Conservation (phyloP, 2,113 vertebrate species). For the Haliaeetus leucogaster region DNA sequence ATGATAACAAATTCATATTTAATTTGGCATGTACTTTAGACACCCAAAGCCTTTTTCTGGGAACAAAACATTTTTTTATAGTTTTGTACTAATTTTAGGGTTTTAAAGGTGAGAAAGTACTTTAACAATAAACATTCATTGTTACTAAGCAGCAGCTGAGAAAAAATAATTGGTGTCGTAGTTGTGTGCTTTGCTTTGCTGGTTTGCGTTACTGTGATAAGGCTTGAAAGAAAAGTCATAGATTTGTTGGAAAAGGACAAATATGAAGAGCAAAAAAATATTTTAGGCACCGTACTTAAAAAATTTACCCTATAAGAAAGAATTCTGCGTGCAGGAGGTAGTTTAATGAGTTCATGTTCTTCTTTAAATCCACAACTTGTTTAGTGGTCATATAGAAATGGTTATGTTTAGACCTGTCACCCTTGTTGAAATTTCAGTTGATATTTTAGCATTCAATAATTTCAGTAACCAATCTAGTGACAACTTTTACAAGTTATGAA, state of each 20-base stretch:
- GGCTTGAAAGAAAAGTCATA: background rate
- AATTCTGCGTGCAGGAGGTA: background rate
- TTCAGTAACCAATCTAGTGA: background rate
- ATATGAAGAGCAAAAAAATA: background rate
- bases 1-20: background rate
- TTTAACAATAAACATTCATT: conserved; percentile 17
- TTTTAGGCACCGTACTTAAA: background rate
- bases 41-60: background rate
- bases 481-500: background rate
- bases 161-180: background rate
- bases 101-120: background rate
- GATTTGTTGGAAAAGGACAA: background rate
- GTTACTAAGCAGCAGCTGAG: background rate
- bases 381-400: background rate
- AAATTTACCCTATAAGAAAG: background rate
- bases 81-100: background rate
- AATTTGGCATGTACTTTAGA: background rate
- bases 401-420: background rate
- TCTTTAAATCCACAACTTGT: background rate
- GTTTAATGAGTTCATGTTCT: background rate
- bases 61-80: background rate
- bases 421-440: background rate
- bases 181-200: background rate
- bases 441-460: background rate
- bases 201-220: background rate